A percentile compares a stretch with the other conserved stretches of the same genome.
Evolutionary conservation across 2,888 invertebrate genomes (phyloP).

Genomic region (Eupithecia pulchellata): DNA sequence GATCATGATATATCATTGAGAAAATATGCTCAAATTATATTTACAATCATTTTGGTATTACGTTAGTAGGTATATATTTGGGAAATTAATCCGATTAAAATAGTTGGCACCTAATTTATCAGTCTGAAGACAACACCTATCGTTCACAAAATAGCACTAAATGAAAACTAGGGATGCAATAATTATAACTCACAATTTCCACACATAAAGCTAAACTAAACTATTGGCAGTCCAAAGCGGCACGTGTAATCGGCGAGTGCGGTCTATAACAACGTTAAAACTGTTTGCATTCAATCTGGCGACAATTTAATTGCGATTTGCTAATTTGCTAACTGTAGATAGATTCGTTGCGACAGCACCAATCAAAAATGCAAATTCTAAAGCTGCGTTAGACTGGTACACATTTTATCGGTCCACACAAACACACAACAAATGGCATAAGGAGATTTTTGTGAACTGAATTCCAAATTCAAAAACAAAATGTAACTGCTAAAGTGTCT

Average conservation of each 20-base stretch:
- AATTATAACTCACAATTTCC: background rate
- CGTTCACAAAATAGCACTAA: background rate
- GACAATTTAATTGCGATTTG: constrained; percentile 67
- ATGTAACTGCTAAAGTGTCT: too few species aligned
- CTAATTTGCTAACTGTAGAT: constrained; percentile 63
- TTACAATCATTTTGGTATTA: too few species aligned
- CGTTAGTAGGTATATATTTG: too few species aligned
- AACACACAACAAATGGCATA: background rate
- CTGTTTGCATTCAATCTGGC: constrained; percentile 52
- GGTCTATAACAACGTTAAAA: constrained; percentile 30
- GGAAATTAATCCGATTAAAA: too few species aligned
- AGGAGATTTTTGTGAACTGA: background rate
- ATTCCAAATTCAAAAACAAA: too few species aligned
- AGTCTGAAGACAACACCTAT: background rate
- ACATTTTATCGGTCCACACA: background rate
- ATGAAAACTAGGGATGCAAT: background rate
- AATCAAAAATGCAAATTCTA: constrained; percentile 81
- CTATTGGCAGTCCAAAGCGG: background rate
- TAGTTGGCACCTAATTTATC: too few species aligned
- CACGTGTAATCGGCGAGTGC: constrained; percentile 7
- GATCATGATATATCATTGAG: too few species aligned
- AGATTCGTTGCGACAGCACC: constrained; percentile 60
- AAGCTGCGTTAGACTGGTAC: constrained; percentile 30
- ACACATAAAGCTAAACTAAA: background rate
- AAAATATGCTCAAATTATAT: too few species aligned